These are phyloP conservation scores for Prosopocoilus inquinatus DNA, from an alignment of 2,888 invertebrate species.

Conservation along the genomic window DNA sequence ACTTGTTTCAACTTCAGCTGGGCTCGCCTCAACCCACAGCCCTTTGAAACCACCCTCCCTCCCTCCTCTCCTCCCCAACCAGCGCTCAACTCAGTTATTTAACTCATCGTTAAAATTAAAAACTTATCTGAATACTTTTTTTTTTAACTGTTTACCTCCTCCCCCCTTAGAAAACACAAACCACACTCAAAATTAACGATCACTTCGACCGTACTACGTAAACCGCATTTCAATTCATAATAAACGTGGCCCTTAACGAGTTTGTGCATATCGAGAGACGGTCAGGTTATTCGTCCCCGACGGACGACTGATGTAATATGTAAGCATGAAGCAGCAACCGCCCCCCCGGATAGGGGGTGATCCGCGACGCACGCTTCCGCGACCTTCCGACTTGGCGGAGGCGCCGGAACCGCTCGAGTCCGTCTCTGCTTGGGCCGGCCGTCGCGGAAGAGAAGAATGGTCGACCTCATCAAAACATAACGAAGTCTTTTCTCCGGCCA, in stretches of 20 bases:
- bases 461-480: slow-evolving; percentile 50
- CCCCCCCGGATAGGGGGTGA: slow-evolving; percentile 6
- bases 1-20: slow-evolving; percentile 22
- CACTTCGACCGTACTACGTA: neutral
- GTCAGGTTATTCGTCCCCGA: slow-evolving; percentile 18
- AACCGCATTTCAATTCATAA: neutral
- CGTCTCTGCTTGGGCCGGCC: slow-evolving; percentile 15
- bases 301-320: slow-evolving; percentile 18
- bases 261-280: slow-evolving; percentile 31
- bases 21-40: too few species aligned
- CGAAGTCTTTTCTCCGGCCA: slow-evolving; percentile 49
- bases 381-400: slow-evolving; percentile 10
- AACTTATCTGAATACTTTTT: too few species aligned
- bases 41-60: too few species aligned
- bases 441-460: slow-evolving; percentile 39
- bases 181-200: neutral
- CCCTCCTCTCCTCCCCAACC: too few species aligned
- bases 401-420: slow-evolving; percentile 2
- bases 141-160: too few species aligned
- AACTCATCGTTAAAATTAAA: too few species aligned
- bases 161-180: too few species aligned
- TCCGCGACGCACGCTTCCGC: slow-evolving; percentile 15
- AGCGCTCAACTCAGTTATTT: too few species aligned
- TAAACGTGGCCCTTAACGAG: slow-evolving; percentile 29
- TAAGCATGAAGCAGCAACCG: slow-evolving; percentile 15